Evolutionary conservation across 2,113 vertebrate species (phyloP), one percentile per base, ranked within the genome.

Genomic region (Picathartes gymnocephalus): DNA sequence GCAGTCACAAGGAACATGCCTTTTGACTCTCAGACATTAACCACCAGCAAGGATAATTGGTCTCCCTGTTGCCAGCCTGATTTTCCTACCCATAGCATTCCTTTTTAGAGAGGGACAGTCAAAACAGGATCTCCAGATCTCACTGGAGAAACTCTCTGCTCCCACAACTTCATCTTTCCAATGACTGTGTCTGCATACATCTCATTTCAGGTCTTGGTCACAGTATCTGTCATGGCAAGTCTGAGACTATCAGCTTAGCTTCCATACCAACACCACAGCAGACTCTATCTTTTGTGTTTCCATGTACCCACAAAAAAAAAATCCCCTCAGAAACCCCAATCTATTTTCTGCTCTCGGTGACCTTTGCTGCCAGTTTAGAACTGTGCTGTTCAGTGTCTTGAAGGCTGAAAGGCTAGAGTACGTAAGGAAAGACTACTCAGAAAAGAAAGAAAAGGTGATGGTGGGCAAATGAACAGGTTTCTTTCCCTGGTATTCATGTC

Each of bases 71-170:
- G 25, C 51, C 72, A 78, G 39, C 56, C 53, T 87, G 57, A 81
- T 69, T 76, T 40, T 69, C 25, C 31, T 56, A 61, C 31, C 31
- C 7, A 4, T 11, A 86, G 11, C 71, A 89, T 81, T 76, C 37
- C 27, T 88, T 64, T 76, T 53, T 37, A 56, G n/a, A 15, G 25
- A 69, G 37, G 25, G 28, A 47, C 48, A 71, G 56, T 45, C 56
- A 74, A 50, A 91, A 35, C 35, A 21, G 69, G 13, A 68, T 24
- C 61, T 79, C 11, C 47, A 90, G 60, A 64, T 25, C 53, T 89
- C 53, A 22, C 15, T 7, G 10, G 72, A 58, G 65, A 74, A 62
- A 42, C 0, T 1, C 18, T 73, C 16, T 1, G 0, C 50, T 40
- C 28, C 25, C 53, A 50, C n/a, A 48, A 1, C 45, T 92, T 66